Conservation (phyloP, 2,888 invertebrate species). For the Campoplex capitator region DNA sequence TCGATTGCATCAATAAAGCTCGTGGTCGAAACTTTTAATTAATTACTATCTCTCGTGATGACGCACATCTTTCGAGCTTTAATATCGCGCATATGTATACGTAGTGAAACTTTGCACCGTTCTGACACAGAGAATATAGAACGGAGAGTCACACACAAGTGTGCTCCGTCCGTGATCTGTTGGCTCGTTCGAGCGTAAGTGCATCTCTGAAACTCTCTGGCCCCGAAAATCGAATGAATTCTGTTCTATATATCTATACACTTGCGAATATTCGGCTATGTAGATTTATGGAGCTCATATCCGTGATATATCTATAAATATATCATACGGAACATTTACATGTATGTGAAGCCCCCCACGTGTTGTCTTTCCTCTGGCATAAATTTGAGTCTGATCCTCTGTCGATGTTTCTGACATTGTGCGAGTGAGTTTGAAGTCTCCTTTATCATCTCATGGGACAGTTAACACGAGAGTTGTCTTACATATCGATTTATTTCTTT, state of each 20-base stretch:
- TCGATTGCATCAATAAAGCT: conserved; percentile 61
- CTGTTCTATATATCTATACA: background rate
- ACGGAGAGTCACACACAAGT: conserved; percentile 11
- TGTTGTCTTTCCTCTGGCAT: conserved; percentile 23
- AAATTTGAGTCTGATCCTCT: conserved; percentile 39
- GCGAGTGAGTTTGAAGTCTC: background rate
- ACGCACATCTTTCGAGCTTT: conserved; percentile 43
- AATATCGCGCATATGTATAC: conserved; percentile 7
- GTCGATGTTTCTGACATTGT: conserved; percentile 22
- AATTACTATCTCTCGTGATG: conserved; percentile 56
- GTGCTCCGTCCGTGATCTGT: conserved; percentile 23
- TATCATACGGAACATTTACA: background rate
- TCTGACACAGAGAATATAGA: conserved; percentile 22
- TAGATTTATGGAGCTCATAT: conserved; percentile 5
- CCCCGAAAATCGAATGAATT: conserved; percentile 24
- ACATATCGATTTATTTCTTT: conserved; percentile 2
- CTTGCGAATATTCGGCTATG: conserved; percentile 30
- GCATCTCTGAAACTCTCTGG: conserved; percentile 36
- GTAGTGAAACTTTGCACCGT: background rate
- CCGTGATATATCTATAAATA: background rate
- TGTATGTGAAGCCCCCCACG: background rate
- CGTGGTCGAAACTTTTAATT: conserved; percentile 61
- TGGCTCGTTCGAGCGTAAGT: conserved; percentile 49
- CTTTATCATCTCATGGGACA: conserved; percentile 19
- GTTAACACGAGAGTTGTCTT: background rate